Conservation (phyloP, 2,888 invertebrate species). For the Hydraecia micacea region DNA sequence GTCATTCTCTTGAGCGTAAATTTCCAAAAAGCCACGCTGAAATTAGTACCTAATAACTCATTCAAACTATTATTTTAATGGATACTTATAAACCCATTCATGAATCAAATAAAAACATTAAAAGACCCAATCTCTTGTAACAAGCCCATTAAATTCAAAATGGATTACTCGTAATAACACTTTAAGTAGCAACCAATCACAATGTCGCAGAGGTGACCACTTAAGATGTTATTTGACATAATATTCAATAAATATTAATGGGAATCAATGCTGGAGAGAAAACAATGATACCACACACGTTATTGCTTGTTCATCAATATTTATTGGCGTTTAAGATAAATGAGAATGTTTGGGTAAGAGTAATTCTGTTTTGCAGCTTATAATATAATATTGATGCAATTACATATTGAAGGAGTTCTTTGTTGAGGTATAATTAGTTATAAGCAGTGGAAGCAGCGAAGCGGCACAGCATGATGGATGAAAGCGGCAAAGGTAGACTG, state of each 20-base stretch:
- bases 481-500: slow-evolving; percentile 8
- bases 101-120: slow-evolving; percentile 37
- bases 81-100: slow-evolving; percentile 24
- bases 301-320: slow-evolving; percentile 68
- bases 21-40: slow-evolving; percentile 1
- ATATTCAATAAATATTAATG: slow-evolving; percentile 70
- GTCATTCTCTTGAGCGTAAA: slow-evolving; percentile 9
- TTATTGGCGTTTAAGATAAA: slow-evolving; percentile 60
- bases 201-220: slow-evolving; percentile 42
- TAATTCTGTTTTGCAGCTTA: slow-evolving; percentile 33
- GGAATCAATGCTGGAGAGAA: slow-evolving; percentile 58
- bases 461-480: not conserved
- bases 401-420: slow-evolving; percentile 19
- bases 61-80: slow-evolving; percentile 40
- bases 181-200: slow-evolving; percentile 38
- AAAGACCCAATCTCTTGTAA: slow-evolving; percentile 36
- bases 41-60: slow-evolving; percentile 24
- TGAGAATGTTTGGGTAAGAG: slow-evolving; percentile 30
- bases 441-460: slow-evolving; percentile 12
- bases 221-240: slow-evolving; percentile 60
- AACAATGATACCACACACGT: slow-evolving; percentile 67
- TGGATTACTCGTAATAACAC: slow-evolving; percentile 31
- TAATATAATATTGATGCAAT: slow-evolving; percentile 33
- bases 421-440: slow-evolving; percentile 5
- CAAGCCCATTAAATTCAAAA: slow-evolving; percentile 39